phyloP scores from a whole-genome alignment of 1,140 invertebrate genomes.

The Anthonomus grandis region DNA sequence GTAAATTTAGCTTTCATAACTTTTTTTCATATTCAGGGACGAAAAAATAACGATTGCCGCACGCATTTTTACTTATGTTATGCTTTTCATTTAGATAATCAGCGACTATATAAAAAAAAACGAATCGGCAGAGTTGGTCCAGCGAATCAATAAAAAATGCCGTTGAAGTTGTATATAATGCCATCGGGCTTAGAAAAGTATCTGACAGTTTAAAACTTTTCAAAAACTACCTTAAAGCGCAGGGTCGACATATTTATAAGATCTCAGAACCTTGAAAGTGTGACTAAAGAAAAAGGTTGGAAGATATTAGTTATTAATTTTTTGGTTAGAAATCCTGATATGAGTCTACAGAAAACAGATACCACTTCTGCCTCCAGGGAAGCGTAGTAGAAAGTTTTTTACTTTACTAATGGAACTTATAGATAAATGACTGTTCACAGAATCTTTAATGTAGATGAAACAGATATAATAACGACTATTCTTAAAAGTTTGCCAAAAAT shows the following conservation, averaged over 20 bases:
- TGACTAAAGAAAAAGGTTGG: neutral
- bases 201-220: no score
- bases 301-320: conserved; percentile 5
- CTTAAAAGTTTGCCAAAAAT: conserved; percentile 47
- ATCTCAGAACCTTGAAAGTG: neutral
- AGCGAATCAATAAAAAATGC: neutral
- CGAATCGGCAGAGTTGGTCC: neutral
- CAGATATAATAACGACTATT: no score
- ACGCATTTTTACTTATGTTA: no score
- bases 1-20: neutral
- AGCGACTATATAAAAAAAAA: neutral
- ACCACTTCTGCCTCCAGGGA: no score
- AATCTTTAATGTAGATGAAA: conserved; percentile 48
- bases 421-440: conserved; percentile 25
- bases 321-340: neutral
- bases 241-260: neutral
- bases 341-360: no score
- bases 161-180: neutral
- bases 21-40: neutral
- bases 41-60: no score
- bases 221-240: neutral
- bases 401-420: neutral
- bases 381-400: neutral
- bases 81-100: neutral
- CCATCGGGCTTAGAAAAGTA: neutral